These are phyloP conservation scores for Nephrocerus scutellatus DNA, from an alignment of 2,888 invertebrate species.

Conservation along the genomic window DNA sequence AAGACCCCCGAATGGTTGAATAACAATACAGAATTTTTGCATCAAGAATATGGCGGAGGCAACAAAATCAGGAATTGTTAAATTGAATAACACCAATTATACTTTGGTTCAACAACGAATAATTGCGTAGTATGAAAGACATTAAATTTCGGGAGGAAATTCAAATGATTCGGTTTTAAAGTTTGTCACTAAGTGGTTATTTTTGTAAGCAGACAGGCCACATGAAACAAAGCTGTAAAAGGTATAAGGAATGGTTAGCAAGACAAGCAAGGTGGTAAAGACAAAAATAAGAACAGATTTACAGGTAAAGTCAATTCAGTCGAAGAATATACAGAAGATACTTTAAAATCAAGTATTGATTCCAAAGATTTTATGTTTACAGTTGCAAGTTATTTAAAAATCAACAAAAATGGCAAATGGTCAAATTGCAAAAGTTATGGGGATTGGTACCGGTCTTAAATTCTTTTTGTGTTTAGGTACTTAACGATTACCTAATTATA, in stretches of 20 bases:
- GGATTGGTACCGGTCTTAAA: slow-evolving; percentile 13
- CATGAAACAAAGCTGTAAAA: slow-evolving; percentile 17
- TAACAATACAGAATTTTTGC: no score
- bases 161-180: slow-evolving; percentile 8
- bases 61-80: slow-evolving; percentile 3
- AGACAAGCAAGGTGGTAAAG: no score
- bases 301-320: slow-evolving; percentile 6
- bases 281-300: neutral
- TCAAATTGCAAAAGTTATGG: slow-evolving; percentile 13
- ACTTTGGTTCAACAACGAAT: slow-evolving; percentile 17
- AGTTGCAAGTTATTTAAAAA: slow-evolving; percentile 8
- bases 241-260: slow-evolving; percentile 15
- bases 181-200: slow-evolving; percentile 3
- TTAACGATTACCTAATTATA: no score
- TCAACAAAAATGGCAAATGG: slow-evolving; percentile 19
- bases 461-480: no score
- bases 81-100: slow-evolving; percentile 7
- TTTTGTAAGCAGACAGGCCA: slow-evolving; percentile 17
- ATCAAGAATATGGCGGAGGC: no score
- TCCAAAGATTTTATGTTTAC: slow-evolving; percentile 10
- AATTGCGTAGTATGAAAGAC: slow-evolving; percentile 13
- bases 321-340: neutral
- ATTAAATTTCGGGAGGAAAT: no score
- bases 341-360: no score
- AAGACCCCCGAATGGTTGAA: no score